A percentile compares a stretch with the other conserved stretches of the same genome.
phyloP scores from a whole-genome alignment of 2,797 vertebrate species.

The Scleropages formosus region DNA sequence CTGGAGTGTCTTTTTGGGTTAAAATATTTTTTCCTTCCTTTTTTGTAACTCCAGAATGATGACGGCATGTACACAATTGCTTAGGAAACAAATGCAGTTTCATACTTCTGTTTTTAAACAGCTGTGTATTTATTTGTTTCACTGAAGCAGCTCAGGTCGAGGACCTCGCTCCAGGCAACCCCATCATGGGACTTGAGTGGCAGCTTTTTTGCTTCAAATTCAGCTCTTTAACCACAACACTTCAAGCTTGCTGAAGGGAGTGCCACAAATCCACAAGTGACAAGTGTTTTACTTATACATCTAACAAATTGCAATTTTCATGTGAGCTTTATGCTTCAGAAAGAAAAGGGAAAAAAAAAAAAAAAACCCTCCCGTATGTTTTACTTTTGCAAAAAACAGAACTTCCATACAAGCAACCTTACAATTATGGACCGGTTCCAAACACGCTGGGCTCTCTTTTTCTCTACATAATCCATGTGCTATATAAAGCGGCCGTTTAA shows the following conservation, averaged over 20 bases:
- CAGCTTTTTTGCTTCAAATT: not conserved
- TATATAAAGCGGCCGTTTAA: not conserved
- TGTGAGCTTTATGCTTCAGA: no score
- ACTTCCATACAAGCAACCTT: not conserved
- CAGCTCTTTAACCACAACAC: not conserved
- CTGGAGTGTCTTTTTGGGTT: no score
- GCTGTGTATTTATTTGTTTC: slow-evolving; percentile 4
- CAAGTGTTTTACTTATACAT: not conserved
- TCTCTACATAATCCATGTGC: not conserved
- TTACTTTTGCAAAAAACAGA: not conserved
- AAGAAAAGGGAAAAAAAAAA: not conserved
- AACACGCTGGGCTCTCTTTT: not conserved
- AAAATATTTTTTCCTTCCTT: no score
- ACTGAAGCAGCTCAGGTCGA: not conserved
- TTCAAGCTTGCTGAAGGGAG: not conserved
- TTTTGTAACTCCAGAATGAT: no score
- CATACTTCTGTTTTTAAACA: slow-evolving; percentile 15
- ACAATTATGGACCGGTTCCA: no score
- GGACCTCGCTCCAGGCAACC: not conserved
- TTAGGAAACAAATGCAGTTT: not conserved
- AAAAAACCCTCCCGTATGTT: not conserved
- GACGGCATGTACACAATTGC: not conserved
- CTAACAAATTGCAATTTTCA: no score
- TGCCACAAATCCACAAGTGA: not conserved
- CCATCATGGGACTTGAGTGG: not conserved